A percentile compares a stretch with the other conserved stretches of the same genome.
Conservation (phyloP, 2,888 invertebrate species). For the Drosophila nr. perissopoda region DNA sequence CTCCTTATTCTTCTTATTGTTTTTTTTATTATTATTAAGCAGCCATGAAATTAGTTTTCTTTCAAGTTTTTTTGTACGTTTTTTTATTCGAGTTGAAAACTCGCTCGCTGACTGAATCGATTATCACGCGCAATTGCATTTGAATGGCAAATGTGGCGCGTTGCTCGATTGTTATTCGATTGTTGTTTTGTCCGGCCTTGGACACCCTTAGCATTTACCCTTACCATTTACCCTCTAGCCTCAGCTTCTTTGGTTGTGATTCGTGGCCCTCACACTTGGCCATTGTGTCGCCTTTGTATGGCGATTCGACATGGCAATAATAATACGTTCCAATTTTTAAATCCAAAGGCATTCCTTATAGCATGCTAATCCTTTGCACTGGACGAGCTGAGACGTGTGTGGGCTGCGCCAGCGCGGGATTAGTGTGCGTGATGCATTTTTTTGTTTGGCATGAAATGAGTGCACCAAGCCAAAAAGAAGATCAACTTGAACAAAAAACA, state of each 20-base stretch:
- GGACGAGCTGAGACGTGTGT: constrained; percentile 71
- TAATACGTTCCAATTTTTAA: constrained; percentile 29
- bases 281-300: constrained; percentile 65
- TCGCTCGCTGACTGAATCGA: constrained; percentile 54
- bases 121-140: constrained; percentile 75
- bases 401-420: constrained; percentile 77
- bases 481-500: constrained; percentile 17
- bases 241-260: constrained; percentile 11
- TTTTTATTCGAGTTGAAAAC: constrained; percentile 18
- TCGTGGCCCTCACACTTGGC: constrained; percentile 67
- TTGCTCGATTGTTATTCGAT: constrained; percentile 50
- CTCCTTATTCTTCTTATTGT: neutral
- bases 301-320: constrained; percentile 69
- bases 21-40: constrained; percentile 29
- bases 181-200: constrained; percentile 23
- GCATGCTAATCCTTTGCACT: constrained; percentile 74
- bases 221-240: constrained; percentile 4
- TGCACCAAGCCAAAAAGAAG: constrained; percentile 32
- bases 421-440: constrained; percentile 62
- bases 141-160: constrained; percentile 74
- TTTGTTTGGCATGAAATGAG: constrained; percentile 62
- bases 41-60: constrained; percentile 62
- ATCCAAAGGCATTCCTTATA: constrained; percentile 11
- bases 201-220: constrained; percentile 12
- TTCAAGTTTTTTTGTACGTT: constrained; percentile 11